Evolutionary conservation across 2,113 vertebrate species (phyloP).

Genomic region (Opisthocomus hoazin): DNA sequence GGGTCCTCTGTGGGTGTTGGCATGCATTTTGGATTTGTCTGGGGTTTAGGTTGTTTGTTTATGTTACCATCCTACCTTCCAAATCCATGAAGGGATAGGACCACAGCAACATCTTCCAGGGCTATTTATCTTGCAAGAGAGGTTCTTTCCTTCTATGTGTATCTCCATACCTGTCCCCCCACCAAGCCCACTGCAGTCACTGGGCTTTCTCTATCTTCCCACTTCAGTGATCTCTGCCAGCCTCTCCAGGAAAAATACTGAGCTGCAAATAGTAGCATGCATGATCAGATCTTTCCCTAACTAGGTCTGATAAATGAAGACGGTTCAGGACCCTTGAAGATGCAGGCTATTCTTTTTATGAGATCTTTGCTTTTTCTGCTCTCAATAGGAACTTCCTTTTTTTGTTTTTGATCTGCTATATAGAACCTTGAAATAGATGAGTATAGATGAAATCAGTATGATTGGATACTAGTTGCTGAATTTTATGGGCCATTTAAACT

Average conservation of each 20-base stretch:
- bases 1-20: neutral
- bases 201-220: neutral
- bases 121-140: neutral
- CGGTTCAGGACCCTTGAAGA: neutral
- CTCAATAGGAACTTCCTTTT: rapidly evolving
- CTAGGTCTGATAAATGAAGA: neutral
- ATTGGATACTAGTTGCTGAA: neutral
- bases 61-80: neutral
- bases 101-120: neutral
- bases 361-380: neutral
- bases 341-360: neutral
- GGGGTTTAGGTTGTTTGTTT: neutral
- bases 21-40: neutral
- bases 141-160: neutral
- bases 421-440: neutral
- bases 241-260: neutral
- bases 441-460: neutral
- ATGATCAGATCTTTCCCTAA: neutral
- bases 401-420: neutral
- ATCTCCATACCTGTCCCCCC: rapidly evolving
- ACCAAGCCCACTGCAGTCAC: neutral
- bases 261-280: neutral
- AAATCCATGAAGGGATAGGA: neutral
- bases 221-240: neutral
- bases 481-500: neutral